These are phyloP conservation scores for Bursaphelenchus okinawaensis DNA, from an alignment of 2,888 invertebrate species.

Conservation along the genomic window DNA sequence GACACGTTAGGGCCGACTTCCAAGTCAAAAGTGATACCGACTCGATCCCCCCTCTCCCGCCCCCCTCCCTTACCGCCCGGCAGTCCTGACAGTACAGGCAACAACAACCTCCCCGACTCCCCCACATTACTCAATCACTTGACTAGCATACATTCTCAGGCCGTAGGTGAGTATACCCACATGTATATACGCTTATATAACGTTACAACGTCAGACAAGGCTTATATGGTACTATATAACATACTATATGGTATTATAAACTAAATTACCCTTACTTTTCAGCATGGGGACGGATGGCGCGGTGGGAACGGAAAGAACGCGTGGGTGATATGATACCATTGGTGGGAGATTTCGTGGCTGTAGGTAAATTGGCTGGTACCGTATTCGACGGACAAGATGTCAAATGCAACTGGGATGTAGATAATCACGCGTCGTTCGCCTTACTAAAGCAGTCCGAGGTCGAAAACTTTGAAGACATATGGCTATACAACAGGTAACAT, in stretches of 20 bases:
- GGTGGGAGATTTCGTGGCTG: slow-evolving; percentile 48
- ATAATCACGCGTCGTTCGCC: slow-evolving; percentile 49
- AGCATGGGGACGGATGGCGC: slow-evolving; percentile 53
- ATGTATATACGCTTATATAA: too few relatives aligned
- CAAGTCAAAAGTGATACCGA: not conserved
- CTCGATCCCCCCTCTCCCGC: slow-evolving; percentile 15
- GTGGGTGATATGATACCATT: slow-evolving; percentile 49
- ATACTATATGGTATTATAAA: not conserved
- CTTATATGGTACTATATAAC: too few relatives aligned
- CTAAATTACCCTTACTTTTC: slow-evolving; percentile 17
- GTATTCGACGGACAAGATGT: slow-evolving; percentile 55
- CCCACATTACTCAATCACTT: slow-evolving; percentile 18
- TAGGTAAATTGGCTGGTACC: slow-evolving; percentile 39
- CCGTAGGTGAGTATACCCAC: slow-evolving; percentile 10
- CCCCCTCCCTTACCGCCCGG: slow-evolving; percentile 23
- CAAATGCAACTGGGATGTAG: slow-evolving; percentile 45
- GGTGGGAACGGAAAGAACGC: slow-evolving; percentile 51
- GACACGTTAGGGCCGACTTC: slow-evolving; percentile 15
- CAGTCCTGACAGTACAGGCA: not conserved
- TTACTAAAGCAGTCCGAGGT: slow-evolving; percentile 50
- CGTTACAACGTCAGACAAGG: too few relatives aligned
- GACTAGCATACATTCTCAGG: slow-evolving; percentile 16
- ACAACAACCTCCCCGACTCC: slow-evolving; percentile 4
- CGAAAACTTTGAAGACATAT: slow-evolving; percentile 50
- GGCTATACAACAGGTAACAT: slow-evolving; percentile 54